Evolutionary conservation across 2,888 invertebrate species (phyloP).

Genomic region (Eulithis testata): DNA sequence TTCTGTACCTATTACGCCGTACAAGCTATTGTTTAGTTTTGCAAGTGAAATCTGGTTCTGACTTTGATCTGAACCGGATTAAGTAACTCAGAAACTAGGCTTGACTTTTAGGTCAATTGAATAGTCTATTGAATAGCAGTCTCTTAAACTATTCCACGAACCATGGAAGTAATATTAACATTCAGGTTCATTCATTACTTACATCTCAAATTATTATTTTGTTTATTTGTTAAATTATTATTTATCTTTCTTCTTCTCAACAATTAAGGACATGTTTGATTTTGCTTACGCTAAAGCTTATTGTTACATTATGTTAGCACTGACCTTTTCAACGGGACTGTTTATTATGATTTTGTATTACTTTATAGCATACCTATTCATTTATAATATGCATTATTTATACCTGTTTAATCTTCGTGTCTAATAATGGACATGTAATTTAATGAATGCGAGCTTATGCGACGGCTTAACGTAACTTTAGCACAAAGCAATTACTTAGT

Average conservation of each 20-base stretch:
- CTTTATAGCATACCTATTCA: background rate
- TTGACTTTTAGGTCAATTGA: conserved; percentile 1
- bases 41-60: conserved; percentile 57
- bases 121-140: conserved; percentile 5
- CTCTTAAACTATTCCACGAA: no score
- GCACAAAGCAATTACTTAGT: conserved; percentile 10
- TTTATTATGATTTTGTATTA: no score
- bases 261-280: no score
- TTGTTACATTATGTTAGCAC: no score
- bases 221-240: no score
- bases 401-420: background rate
- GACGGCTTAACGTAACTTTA: conserved; percentile 6
- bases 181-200: no score
- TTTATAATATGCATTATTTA: background rate
- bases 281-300: no score
- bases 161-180: no score
- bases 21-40: conserved; percentile 54
- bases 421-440: background rate
- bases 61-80: conserved; percentile 33
- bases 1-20: conserved; percentile 50
- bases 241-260: no score
- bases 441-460: conserved; percentile 1
- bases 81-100: conserved; percentile 30
- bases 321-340: background rate
- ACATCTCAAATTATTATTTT: no score